These are phyloP conservation scores for Pachymerium ferrugineum DNA, from an alignment of 2,888 invertebrate species.

Conservation along the genomic window DNA sequence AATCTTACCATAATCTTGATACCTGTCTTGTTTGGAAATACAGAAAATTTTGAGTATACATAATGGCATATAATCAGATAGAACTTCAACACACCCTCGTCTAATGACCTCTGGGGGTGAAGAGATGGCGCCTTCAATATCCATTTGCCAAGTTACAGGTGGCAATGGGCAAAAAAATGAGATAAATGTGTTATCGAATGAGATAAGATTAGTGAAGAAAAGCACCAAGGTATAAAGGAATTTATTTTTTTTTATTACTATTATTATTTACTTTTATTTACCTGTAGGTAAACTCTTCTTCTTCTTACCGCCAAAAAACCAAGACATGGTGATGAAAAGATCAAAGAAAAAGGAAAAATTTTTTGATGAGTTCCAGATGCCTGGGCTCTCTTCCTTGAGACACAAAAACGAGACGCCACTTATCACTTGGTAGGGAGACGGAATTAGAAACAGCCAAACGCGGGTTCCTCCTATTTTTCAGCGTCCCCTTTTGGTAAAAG, in stretches of 20 bases:
- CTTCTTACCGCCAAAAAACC: slow-evolving; percentile 30
- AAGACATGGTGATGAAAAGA: slow-evolving; percentile 5
- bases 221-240: no score
- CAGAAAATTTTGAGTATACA: neutral
- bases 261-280: neutral
- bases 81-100: neutral
- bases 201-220: neutral
- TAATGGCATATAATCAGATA: neutral
- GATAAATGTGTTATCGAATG: neutral
- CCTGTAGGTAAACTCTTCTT: slow-evolving; percentile 22
- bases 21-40: neutral
- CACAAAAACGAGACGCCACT: slow-evolving; percentile 8
- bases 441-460: neutral
- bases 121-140: neutral
- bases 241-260: neutral
- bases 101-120: neutral
- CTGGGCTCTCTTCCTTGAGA: neutral
- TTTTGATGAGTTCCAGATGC: slow-evolving; percentile 9
- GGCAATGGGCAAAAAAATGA: neutral
- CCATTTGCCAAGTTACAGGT: neutral
- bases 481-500: slow-evolving; percentile 13
- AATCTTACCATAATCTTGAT: neutral
- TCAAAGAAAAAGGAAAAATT: neutral
- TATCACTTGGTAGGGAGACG: neutral
- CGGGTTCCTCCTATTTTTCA: neutral